Conservation (phyloP, 2,797 vertebrate species). For the Enoplosus armatus region DNA sequence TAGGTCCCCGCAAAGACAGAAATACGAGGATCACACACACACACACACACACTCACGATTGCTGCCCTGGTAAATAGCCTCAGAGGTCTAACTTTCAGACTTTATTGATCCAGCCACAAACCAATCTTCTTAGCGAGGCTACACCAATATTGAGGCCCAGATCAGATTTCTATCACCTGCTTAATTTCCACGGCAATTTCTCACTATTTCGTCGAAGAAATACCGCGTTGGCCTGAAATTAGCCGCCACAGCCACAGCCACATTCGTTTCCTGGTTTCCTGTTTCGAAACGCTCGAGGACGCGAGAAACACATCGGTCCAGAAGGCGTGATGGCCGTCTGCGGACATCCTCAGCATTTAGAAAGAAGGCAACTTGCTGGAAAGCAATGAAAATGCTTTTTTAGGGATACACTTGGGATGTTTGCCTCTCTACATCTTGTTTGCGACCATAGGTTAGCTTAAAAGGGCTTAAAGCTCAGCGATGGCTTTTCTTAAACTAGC, state of each 20-base stretch:
- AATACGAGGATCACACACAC: not conserved
- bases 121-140: slow-evolving; percentile 57
- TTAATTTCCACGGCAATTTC: slow-evolving; percentile 48
- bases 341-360: not conserved
- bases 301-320: too few species aligned
- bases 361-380: not conserved
- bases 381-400: not conserved
- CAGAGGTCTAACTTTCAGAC: slow-evolving; percentile 61
- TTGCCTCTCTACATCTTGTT: not conserved
- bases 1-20: not conserved
- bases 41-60: not conserved
- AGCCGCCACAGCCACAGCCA: not conserved
- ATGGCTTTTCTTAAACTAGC: not conserved
- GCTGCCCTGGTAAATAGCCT: slow-evolving; percentile 41
- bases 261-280: slow-evolving; percentile 3
- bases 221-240: slow-evolving; percentile 27
- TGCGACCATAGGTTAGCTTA: too few species aligned
- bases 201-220: slow-evolving; percentile 26
- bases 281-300: too few species aligned
- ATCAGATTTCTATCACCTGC: slow-evolving; percentile 64
- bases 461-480: not conserved
- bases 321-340: too few species aligned
- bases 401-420: not conserved
- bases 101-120: slow-evolving; percentile 64
- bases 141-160: slow-evolving; percentile 38